These are phyloP conservation scores for Coregonus clupeaformis DNA, from an alignment of 2,113 vertebrate species.

Conservation along the genomic window DNA sequence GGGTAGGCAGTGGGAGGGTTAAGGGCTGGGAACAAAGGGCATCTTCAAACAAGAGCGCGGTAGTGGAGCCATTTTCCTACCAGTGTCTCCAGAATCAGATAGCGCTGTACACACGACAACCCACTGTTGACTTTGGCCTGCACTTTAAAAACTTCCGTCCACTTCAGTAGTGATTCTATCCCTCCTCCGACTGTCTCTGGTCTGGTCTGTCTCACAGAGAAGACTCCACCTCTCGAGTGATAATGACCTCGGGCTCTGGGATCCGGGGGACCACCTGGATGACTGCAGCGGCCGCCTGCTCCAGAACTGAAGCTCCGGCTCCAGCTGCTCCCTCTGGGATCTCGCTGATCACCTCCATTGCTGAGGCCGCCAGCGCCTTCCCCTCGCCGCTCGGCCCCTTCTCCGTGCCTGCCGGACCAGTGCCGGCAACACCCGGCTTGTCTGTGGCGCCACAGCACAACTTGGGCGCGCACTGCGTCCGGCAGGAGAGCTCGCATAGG, in stretches of 20 bases:
- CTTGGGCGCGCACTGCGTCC: slow-evolving; percentile 96
- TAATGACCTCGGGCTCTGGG: slow-evolving; percentile 27
- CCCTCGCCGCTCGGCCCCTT: slow-evolving; percentile 81
- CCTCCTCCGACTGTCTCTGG: slow-evolving; percentile 14
- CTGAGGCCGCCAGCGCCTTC: slow-evolving; percentile 65
- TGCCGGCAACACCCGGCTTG: slow-evolving; percentile 66
- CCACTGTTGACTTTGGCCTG: slow-evolving; percentile 14
- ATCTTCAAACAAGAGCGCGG: not conserved
- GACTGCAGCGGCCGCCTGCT: not conserved
- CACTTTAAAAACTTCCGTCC: not conserved
- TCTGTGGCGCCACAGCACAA: slow-evolving; percentile 86
- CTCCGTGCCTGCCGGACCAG: slow-evolving; percentile 21
- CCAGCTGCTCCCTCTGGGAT: not conserved
- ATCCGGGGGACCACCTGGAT: slow-evolving; percentile 32
- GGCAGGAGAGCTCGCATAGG: slow-evolving; percentile 91
- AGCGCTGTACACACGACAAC: slow-evolving; percentile 8
- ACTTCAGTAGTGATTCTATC: slow-evolving; percentile 25
- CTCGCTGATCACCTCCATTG: slow-evolving; percentile 84
- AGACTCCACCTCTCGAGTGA: slow-evolving; percentile 72
- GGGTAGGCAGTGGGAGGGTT: not conserved
- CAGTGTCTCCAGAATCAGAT: slow-evolving; percentile 5
- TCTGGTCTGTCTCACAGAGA: slow-evolving; percentile 65
- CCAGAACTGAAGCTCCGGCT: not conserved
- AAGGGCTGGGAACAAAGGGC: not conserved
- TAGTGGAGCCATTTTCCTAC: not conserved